phyloP scores from a whole-genome alignment of 2,888 invertebrate genomes.

The Cinara cedri region DNA sequence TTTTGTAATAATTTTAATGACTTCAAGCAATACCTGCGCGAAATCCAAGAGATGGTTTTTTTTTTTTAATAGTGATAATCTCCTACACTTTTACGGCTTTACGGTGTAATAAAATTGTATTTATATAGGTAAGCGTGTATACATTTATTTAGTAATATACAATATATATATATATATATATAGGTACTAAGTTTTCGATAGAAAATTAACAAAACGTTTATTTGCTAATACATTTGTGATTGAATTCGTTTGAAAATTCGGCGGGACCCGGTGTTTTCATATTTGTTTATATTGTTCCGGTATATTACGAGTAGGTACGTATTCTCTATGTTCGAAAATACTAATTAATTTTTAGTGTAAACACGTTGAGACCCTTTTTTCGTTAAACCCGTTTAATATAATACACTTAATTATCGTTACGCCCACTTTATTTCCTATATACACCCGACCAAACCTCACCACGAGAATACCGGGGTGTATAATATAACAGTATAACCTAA shows the following conservation, averaged over 20 bases:
- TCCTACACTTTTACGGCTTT: background rate
- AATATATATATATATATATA: too few relatives aligned
- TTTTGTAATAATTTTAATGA: background rate
- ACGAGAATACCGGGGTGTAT: background rate
- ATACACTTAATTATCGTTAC: background rate
- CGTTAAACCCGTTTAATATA: too few relatives aligned
- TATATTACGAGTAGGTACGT: too few relatives aligned
- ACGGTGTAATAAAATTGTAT: background rate
- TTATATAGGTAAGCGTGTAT: background rate
- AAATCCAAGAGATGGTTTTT: background rate
- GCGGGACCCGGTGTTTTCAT: too few relatives aligned
- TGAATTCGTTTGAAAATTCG: conserved; percentile 9
- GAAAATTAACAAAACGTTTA: too few relatives aligned
- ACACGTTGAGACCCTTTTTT: too few relatives aligned
- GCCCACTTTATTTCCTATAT: conserved; percentile 16
- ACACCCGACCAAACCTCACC: too few relatives aligned
- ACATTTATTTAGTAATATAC: background rate
- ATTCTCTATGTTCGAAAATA: too few relatives aligned
- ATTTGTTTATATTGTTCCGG: too few relatives aligned
- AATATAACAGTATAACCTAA: background rate
- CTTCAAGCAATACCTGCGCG: background rate
- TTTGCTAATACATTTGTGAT: background rate
- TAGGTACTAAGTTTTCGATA: too few relatives aligned
- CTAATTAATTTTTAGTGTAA: background rate
- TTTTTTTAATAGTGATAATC: background rate